phyloP scores from a whole-genome alignment of 2,888 invertebrate species.

The Acanthosepion pharaonis region DNA sequence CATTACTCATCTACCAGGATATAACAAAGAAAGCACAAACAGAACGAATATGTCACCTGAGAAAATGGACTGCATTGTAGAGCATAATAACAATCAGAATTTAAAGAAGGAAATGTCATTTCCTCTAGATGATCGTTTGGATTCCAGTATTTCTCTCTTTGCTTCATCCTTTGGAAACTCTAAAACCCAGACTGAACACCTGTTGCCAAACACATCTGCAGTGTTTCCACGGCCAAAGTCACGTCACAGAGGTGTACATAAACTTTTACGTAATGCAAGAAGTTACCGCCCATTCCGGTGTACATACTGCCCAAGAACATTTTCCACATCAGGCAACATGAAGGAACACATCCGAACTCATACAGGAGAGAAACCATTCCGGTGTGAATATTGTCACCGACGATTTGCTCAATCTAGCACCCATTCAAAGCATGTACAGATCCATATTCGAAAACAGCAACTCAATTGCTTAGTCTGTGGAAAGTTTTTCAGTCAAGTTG shows the following conservation, averaged over 20 bases:
- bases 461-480: not conserved
- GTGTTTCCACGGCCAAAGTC: not conserved
- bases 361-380: not conserved
- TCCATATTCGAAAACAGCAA: not conserved
- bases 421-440: not conserved
- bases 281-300: constrained; percentile 8
- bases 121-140: not conserved
- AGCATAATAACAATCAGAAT: not conserved
- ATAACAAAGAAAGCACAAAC: not conserved
- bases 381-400: constrained; percentile 25
- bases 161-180: not conserved
- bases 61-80: no score
- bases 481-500: constrained; percentile 17
- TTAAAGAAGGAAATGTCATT: not conserved
- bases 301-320: not conserved
- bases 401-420: constrained; percentile 36
- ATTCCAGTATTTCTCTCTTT: not conserved
- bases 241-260: not conserved
- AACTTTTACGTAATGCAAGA: not conserved
- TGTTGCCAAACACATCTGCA: not conserved
- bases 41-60: not conserved
- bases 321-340: constrained; percentile 24
- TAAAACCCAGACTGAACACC: not conserved
- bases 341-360: constrained; percentile 17
- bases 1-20: not conserved